Evolutionary conservation across 2,113 vertebrate genomes (phyloP).

Genomic region (Istiophorus platypterus): DNA sequence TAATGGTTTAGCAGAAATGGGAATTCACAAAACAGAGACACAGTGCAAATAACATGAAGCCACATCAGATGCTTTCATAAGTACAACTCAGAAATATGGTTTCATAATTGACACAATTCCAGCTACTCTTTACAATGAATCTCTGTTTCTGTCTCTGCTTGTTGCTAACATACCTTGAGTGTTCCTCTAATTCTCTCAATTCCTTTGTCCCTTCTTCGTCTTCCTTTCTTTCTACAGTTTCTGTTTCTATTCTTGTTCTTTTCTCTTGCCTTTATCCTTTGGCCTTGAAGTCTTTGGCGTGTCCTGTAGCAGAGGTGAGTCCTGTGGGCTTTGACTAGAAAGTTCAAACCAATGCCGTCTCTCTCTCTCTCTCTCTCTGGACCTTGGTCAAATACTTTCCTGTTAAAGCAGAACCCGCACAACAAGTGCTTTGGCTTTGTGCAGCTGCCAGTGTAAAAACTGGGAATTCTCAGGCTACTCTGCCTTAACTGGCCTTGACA

Average conservation of each 20-base stretch:
- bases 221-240: constrained; percentile 91
- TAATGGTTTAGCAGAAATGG: neutral
- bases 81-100: neutral
- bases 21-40: neutral
- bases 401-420: neutral
- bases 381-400: constrained; percentile 45
- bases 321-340: constrained; percentile 28
- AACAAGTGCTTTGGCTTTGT: constrained; percentile 9
- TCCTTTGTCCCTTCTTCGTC: constrained; percentile 35
- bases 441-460: neutral
- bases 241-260: constrained; percentile 99
- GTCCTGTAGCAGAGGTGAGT: constrained; percentile 94
- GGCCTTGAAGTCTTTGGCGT: constrained; percentile 97
- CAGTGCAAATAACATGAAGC: neutral
- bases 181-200: constrained; percentile 56
- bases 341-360: constrained; percentile 17
- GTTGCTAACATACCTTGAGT: constrained; percentile 68
- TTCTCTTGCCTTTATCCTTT: constrained; percentile 99
- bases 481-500: neutral
- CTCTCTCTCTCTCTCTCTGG: no score
- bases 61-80: neutral
- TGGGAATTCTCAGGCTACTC: neutral
- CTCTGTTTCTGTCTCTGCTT: constrained; percentile 49
- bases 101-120: neutral
- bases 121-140: constrained; percentile 12